phyloP scores from a whole-genome alignment of 2,113 vertebrate genomes.

The Hucho hucho region DNA sequence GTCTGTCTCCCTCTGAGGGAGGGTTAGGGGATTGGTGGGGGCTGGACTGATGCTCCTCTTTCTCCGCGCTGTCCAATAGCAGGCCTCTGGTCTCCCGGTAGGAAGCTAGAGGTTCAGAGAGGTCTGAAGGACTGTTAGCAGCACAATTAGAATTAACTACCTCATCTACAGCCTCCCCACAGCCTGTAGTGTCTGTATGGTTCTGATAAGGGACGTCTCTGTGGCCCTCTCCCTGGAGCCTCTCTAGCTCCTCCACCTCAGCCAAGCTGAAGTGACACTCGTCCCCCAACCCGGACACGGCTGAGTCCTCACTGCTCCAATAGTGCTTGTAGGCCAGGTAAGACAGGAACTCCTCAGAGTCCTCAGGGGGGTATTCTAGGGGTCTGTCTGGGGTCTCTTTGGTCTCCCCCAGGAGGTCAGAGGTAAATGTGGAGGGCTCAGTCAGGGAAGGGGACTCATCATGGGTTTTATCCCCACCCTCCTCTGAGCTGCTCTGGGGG shows the following conservation, averaged over 20 bases:
- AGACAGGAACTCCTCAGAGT: slow-evolving; percentile 2
- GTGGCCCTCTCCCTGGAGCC: slow-evolving; percentile 3
- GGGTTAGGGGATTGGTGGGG: slow-evolving; percentile 1
- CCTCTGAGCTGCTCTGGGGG: slow-evolving; percentile 9
- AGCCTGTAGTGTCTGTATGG: not conserved
- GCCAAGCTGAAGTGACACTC: slow-evolving; percentile 11
- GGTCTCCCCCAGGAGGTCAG: not conserved
- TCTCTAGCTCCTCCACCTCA: slow-evolving; percentile 25
- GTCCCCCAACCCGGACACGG: slow-evolving; percentile 14
- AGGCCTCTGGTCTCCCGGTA: slow-evolving; percentile 20
- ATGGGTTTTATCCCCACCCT: slow-evolving; percentile 17
- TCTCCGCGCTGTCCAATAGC: slow-evolving; percentile 14
- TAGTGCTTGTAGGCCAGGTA: slow-evolving; percentile 19
- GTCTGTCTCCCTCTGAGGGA: slow-evolving; percentile 11
- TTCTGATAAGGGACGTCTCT: not conserved
- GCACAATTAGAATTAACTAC: not conserved
- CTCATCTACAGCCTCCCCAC: slow-evolving; percentile 9
- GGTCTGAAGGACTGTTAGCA: not conserved
- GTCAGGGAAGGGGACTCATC: not conserved
- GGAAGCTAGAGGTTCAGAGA: not conserved
- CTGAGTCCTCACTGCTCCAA: slow-evolving; percentile 38
- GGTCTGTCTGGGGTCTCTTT: not conserved
- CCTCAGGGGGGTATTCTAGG: not conserved
- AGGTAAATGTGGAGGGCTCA: slow-evolving; percentile 11
- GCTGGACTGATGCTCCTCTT: slow-evolving; percentile 3